phyloP scores from a whole-genome alignment of 2,113 vertebrate genomes.

The Siniperca knerii region DNA sequence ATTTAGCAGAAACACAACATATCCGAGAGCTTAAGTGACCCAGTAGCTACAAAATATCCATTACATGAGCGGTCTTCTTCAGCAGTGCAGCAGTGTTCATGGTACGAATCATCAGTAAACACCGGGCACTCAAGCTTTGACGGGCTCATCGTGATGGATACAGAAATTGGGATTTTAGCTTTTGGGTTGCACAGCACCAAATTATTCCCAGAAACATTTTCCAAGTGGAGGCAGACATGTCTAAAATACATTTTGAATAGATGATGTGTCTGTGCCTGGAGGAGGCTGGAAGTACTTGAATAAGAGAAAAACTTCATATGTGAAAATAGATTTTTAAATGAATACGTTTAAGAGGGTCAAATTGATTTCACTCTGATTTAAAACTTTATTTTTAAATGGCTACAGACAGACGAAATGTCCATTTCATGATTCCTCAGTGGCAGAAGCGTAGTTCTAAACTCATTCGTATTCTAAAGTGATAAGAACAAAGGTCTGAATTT shows the following conservation, averaged over 20 bases:
- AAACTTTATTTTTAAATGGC: conserved; percentile 28
- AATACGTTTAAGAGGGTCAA: conserved; percentile 15
- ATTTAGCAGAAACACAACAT: conserved; percentile 20
- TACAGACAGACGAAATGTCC: conserved; percentile 17
- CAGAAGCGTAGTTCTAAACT: conserved; percentile 1
- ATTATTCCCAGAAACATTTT: conserved; percentile 30
- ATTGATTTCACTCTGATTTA: background rate
- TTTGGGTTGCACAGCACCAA: conserved; percentile 27
- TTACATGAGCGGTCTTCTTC: conserved; percentile 5
- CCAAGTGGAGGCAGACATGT: conserved; percentile 21
- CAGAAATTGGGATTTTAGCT: conserved; percentile 34
- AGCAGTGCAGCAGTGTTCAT: background rate
- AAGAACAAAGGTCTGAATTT: conserved; percentile 25
- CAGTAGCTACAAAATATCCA: conserved; percentile 12
- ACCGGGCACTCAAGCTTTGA: conserved; percentile 7
- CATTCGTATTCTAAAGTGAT: conserved; percentile 40
- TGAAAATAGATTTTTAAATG: conserved; percentile 33
- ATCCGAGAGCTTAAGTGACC: background rate
- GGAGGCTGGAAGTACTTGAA: conserved; percentile 36
- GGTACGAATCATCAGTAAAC: conserved; percentile 24
- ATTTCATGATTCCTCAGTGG: conserved; percentile 6
- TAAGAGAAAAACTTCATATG: conserved; percentile 21
- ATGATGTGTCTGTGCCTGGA: conserved; percentile 30
- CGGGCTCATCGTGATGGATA: conserved; percentile 16
- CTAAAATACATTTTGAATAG: conserved; percentile 47